Evolutionary conservation across 2,888 invertebrate genomes (phyloP).

Genomic region (Glomeris marginata): DNA sequence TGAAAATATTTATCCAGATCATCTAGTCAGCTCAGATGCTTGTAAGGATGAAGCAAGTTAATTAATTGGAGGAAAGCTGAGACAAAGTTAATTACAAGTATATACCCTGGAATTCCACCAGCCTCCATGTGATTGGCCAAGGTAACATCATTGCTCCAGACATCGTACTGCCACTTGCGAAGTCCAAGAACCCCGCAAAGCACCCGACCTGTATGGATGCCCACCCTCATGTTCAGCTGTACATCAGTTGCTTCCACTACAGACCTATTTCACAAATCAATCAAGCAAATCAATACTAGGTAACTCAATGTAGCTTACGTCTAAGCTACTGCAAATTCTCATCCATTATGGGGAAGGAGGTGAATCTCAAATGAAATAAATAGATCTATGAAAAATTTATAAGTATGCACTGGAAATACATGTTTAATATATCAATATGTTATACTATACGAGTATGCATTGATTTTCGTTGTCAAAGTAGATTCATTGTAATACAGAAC

Average conservation of each 20-base stretch:
- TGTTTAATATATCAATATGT: no score
- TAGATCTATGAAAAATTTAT: no score
- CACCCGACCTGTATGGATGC: conserved; percentile 79
- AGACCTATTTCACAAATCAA: conserved; percentile 37
- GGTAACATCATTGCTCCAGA: conserved; percentile 87
- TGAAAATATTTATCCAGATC: no score
- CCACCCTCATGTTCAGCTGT: conserved; percentile 83
- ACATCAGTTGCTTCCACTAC: conserved; percentile 85
- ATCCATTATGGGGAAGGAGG: background rate
- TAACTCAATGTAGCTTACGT: background rate
- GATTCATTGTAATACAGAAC: no score
- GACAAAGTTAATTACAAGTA: no score
- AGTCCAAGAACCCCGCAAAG: conserved; percentile 78
- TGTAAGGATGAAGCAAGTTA: no score
- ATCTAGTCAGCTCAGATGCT: no score
- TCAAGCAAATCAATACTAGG: background rate
- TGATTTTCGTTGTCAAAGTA: no score
- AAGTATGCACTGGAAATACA: no score
- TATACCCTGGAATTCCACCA: conserved; percentile 74
- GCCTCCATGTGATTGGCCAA: conserved; percentile 80
- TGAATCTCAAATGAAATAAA: no score
- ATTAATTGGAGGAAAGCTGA: no score
- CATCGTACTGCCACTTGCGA: conserved; percentile 84
- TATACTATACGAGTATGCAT: no score
- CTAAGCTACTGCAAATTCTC: background rate